Conservation (phyloP, 2,888 invertebrate species). For the Athalia rosae region DNA sequence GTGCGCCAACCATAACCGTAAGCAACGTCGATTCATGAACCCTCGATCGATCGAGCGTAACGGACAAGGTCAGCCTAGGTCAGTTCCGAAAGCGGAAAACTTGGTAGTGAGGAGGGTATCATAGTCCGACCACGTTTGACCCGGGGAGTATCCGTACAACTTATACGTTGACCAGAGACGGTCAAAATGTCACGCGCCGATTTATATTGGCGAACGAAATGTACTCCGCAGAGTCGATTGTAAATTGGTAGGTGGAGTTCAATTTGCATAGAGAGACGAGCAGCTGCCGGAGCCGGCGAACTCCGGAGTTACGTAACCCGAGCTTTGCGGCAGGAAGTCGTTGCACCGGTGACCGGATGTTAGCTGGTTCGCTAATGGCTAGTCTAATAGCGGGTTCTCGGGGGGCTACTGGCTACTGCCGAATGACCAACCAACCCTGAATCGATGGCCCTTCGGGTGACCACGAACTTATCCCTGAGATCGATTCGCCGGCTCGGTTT, state of each 20-base stretch:
- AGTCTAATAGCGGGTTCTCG: slow-evolving; percentile 24
- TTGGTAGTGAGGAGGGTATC: too few species aligned
- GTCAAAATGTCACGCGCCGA: slow-evolving; percentile 13
- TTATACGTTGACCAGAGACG: not conserved
- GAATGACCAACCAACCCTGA: not conserved
- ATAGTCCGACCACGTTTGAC: too few species aligned
- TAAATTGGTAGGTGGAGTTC: not conserved
- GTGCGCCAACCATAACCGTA: not conserved
- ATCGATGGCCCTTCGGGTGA: slow-evolving; percentile 8
- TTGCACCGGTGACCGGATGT: slow-evolving; percentile 35
- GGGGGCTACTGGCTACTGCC: not conserved
- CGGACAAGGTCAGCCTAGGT: slow-evolving; percentile 23
- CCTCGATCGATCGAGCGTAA: slow-evolving; percentile 11
- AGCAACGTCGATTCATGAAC: not conserved
- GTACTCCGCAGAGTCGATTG: not conserved
- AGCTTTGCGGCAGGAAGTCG: slow-evolving; percentile 8
- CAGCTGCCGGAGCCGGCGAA: too few species aligned
- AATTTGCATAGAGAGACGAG: slow-evolving; percentile 10
- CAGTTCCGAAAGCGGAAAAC: not conserved
- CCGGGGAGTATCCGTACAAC: too few species aligned
- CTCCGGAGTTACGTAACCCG: not conserved
- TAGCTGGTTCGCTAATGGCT: slow-evolving; percentile 31
- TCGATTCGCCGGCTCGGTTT: slow-evolving; percentile 22
- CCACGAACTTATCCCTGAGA: slow-evolving; percentile 29
- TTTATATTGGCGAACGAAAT: not conserved